Evolutionary conservation across 2,888 invertebrate species (phyloP), one percentile per base, ranked within the genome.

Genomic region (Mamestra brassicae): DNA sequence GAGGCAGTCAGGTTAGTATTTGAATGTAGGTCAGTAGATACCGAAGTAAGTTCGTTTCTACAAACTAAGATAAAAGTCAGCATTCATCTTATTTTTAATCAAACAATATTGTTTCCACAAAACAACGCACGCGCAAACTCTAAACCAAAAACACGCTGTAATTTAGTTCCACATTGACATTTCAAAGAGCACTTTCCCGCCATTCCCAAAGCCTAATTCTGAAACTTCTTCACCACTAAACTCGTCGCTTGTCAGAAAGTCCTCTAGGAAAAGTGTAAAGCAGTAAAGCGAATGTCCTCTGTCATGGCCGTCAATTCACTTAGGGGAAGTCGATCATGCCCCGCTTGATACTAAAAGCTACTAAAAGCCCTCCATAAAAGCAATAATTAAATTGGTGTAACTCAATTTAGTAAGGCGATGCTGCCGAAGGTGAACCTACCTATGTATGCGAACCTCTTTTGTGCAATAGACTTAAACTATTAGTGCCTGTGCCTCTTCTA

Each of bases 301-400:
- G 89, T 89, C 91, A 89, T 88, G 92, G 93, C 94, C 93, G 95
- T 94, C 96, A 96, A 96, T 95, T 96, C 95, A 96, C 95, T 96
- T 95, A 96, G 89, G 92, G 92, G 91, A 92, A 95, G 94, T 95
- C 96, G 96, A 96, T 96, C 95, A 95, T 92, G 93, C 90, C 90
- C 89, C 95, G 93, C 95, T 95, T 95, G 92, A 94, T 94, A 93
- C 96, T 96, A 96, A 96, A 96, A 96, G 96, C 96, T 96, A 94
- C 96, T 97, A 96, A 97, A 96, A 97, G 96, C 96, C 93, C 95
- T 96, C 95, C 95, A 95, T 96, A 96, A 96, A 96, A 96, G 96
- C 96, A 96, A 96, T 97, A 96, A 96, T 97, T 96, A 95, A 95
- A 96, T 97, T 96, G 93, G 89, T 90, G 93, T 97, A 96, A 96